Evolutionary conservation across 2,797 vertebrate genomes (phyloP), one percentile per base, ranked within the genome.

Genomic region (Garrulus glandarius): DNA sequence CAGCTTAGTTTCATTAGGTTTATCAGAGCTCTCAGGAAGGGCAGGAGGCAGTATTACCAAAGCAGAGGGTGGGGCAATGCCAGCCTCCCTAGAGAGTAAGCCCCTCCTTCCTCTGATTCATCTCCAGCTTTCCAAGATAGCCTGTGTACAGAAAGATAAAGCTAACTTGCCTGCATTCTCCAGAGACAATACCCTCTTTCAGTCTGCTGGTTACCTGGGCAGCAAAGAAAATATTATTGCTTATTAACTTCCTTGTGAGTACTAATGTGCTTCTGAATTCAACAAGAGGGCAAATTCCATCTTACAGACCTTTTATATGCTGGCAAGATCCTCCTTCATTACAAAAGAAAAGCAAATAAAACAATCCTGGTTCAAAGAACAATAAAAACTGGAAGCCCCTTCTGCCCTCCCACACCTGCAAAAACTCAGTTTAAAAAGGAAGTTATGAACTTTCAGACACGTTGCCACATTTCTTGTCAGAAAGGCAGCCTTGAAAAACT

Each of bases 181-280:
- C n/a, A 84, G 44, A 93, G 84, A 96, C 96, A 97, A 97, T 96
- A 74, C 65, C 34, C 36, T 92, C 89, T 93, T 97, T 96, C 79
- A 97, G 41, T 95, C 78, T 72, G 53, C 60, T 7, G 15, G 96
- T 96, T 95, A 95, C 96, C 94, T 93, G 92, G 96, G 95, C 72
- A 95, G 92, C 95, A 89, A 87, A 79, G 97, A 97, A 97, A 96
- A 96, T 95, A 98, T 97, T 94, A 82, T 89, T 95, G 71, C 97
- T 98, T 98, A 98, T 98, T 97, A 95, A 86, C 87, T 95, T 89
- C 84, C 96, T 96, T 88, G 63, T 93, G 77, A 95, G 92, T 87
- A 95, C 83, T 83, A 90, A 84, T 53, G 85, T 90, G 88, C 89
- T 95, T 83, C 78, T 96, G 55, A 88, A 95, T 84, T 93, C 94